A percentile compares a stretch with the other conserved stretches of the same genome.
phyloP scores from a whole-genome alignment of 1,140 invertebrate species.

The Eupristina koningsbergeri region DNA sequence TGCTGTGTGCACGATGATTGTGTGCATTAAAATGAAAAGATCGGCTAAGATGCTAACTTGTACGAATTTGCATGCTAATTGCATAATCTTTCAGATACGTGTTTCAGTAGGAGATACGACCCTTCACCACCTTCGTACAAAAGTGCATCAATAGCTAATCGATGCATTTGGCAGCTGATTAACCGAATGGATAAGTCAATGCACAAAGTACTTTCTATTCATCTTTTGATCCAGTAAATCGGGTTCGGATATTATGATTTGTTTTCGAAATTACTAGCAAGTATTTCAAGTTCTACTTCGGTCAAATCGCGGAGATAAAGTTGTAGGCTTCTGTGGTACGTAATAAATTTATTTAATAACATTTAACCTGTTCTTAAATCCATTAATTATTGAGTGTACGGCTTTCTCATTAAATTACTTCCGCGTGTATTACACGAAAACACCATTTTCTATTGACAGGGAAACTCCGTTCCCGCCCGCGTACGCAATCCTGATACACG shows the following conservation, averaged over 20 bases:
- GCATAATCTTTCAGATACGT: neutral
- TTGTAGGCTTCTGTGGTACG: neutral
- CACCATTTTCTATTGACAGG: neutral
- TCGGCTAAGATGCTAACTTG: neutral
- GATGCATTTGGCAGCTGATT: no score
- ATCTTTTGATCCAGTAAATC: no score
- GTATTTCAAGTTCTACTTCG: neutral
- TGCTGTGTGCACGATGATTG: neutral
- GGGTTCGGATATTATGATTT: no score
- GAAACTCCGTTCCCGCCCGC: neutral
- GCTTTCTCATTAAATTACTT: constrained; percentile 18
- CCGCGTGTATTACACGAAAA: neutral
- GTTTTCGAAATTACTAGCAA: neutral
- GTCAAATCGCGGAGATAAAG: neutral
- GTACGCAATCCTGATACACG: neutral
- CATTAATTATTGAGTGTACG: neutral
- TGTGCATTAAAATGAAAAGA: neutral
- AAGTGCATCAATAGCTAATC: no score
- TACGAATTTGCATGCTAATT: neutral
- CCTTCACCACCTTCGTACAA: no score
- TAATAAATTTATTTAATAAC: neutral
- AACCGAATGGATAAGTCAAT: no score
- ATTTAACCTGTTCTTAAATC: neutral
- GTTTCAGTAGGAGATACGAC: neutral
- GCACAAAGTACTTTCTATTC: no score